These are phyloP conservation scores for Pontoporia blainvillei DNA, from an alignment of 2,113 vertebrate species.

Conservation along the genomic window DNA sequence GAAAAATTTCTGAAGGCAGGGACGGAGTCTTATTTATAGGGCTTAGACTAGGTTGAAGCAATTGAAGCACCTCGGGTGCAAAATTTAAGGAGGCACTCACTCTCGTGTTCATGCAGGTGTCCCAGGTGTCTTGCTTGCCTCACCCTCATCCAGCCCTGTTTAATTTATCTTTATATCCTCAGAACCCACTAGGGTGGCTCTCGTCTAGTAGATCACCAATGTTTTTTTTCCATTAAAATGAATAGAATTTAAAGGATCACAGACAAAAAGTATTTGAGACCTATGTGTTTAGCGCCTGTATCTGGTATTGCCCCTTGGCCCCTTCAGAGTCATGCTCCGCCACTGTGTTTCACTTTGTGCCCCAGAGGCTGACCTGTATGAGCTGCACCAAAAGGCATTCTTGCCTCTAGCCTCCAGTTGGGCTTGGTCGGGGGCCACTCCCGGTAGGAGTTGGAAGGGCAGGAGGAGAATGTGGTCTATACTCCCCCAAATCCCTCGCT, in stretches of 20 bases:
- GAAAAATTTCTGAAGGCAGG: background rate
- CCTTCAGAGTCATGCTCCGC: background rate
- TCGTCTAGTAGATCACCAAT: background rate
- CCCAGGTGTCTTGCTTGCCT: background rate
- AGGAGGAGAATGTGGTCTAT: background rate
- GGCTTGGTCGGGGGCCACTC: background rate
- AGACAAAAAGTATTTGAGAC: background rate
- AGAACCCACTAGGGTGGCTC: background rate
- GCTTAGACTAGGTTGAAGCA: background rate
- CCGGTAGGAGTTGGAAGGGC: background rate
- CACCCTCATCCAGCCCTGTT: background rate
- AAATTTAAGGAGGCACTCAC: background rate
- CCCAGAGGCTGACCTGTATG: background rate
- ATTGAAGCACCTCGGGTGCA: rapidly evolving
- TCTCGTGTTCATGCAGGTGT: background rate
- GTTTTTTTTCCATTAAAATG: background rate
- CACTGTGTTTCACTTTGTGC: background rate
- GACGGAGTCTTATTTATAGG: background rate
- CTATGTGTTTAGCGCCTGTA: background rate
- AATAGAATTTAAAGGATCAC: background rate
- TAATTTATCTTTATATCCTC: background rate
- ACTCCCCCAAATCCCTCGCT: background rate
- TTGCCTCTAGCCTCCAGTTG: background rate
- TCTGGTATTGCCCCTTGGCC: background rate
- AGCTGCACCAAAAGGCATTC: background rate